These are phyloP conservation scores for Coregonus ussuriensis DNA, from an alignment of 2,797 vertebrate species.

Conservation along the genomic window DNA sequence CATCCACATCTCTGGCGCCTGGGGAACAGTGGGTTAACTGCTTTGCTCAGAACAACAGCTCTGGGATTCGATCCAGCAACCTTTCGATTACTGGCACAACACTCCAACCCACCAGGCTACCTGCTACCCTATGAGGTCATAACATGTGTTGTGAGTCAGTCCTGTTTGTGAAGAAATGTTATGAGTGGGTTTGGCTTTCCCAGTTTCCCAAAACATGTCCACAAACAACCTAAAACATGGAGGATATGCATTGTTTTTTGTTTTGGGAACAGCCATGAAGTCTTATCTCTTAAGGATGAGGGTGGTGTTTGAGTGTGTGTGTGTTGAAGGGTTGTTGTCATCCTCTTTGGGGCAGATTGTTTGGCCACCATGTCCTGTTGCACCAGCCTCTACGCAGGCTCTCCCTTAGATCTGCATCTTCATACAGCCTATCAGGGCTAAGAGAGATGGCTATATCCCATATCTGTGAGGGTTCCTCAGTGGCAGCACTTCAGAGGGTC, in stretches of 20 bases:
- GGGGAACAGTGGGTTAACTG: too few relatives aligned
- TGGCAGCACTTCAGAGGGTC: not conserved
- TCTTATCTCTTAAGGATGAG: not conserved
- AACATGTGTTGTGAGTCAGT: not conserved
- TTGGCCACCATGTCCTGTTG: not conserved
- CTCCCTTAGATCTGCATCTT: not conserved
- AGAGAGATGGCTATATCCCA: not conserved
- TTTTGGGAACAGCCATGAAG: too few relatives aligned
- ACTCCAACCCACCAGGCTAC: too few relatives aligned
- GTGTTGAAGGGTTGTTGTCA: slow-evolving; percentile 2
- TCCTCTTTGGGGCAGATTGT: not conserved
- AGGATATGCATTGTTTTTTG: not conserved
- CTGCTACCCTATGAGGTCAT: too few relatives aligned
- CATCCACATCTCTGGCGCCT: too few relatives aligned
- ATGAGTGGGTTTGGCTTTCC: not conserved
- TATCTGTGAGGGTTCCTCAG: not conserved
- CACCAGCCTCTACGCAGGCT: not conserved
- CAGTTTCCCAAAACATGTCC: not conserved
- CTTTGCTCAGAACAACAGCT: too few relatives aligned
- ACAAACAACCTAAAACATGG: not conserved
- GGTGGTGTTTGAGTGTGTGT: slow-evolving; percentile 5
- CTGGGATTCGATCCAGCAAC: too few relatives aligned
- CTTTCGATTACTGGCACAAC: too few relatives aligned
- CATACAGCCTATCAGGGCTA: not conserved
- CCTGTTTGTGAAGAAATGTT: not conserved